phyloP scores from a whole-genome alignment of 2,888 invertebrate species.

The Agriopis marginaria region DNA sequence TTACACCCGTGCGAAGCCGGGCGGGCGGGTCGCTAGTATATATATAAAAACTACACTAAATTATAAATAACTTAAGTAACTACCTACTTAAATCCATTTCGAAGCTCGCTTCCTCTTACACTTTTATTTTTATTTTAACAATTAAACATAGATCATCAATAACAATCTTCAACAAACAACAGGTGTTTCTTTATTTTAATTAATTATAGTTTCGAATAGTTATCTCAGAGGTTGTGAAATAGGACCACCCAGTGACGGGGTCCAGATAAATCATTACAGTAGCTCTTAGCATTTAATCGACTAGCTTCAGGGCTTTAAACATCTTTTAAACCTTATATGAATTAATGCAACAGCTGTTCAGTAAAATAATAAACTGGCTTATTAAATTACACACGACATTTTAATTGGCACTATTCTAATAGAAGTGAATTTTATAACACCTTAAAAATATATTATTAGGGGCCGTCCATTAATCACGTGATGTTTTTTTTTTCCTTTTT shows the following conservation, averaged over 20 bases:
- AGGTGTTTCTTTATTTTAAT: slow-evolving; percentile 53
- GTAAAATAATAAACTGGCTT: no score
- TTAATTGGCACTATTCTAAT: no score
- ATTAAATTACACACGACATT: no score
- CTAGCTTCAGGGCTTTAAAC: slow-evolving; percentile 1
- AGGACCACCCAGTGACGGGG: slow-evolving; percentile 32
- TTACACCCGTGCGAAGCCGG: no score
- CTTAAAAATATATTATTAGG: no score
- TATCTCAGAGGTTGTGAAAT: slow-evolving; percentile 34
- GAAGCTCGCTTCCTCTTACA: slow-evolving; percentile 19
- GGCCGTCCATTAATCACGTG: no score
- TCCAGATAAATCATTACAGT: slow-evolving; percentile 30
- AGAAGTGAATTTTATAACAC: no score
- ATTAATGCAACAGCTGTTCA: no score
- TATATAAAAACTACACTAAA: no score
- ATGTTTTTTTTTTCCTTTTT: no score
- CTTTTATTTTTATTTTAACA: slow-evolving; percentile 31
- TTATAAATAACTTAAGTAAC: slow-evolving; percentile 2
- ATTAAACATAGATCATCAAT: slow-evolving; percentile 43
- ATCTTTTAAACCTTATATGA: not conserved
- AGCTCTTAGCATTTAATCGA: slow-evolving; percentile 23
- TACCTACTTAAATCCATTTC: slow-evolving; percentile 6
- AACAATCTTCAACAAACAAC: slow-evolving; percentile 41
- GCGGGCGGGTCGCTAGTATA: no score
- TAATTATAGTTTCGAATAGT: slow-evolving; percentile 42